phyloP scores from a whole-genome alignment of 2,113 vertebrate genomes.

The Maccullochella peelii region DNA sequence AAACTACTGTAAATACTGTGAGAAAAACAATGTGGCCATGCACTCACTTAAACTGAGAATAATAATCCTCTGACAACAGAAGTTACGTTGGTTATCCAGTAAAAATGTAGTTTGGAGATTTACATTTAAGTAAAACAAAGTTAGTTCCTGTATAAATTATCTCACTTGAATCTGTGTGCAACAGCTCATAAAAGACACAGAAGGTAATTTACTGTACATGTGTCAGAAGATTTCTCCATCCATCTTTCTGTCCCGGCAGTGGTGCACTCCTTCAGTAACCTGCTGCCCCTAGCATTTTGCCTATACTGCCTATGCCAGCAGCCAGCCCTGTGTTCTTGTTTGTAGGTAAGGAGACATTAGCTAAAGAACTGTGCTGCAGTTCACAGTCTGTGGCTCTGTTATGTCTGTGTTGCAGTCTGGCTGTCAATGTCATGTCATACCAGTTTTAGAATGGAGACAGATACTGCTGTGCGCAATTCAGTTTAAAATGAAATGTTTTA shows the following conservation, averaged over 20 bases:
- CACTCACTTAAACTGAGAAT: not conserved
- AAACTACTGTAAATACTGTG: not conserved
- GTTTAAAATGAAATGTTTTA: conserved; percentile 1
- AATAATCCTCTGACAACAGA: not conserved
- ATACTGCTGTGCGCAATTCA: not conserved
- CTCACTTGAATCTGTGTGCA: no score
- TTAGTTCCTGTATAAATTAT: not conserved
- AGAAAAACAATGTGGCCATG: not conserved
- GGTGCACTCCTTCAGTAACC: not conserved
- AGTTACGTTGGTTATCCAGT: not conserved
- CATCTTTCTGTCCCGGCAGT: no score
- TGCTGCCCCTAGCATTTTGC: not conserved
- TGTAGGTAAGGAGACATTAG: not conserved
- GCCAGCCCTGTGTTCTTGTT: not conserved
- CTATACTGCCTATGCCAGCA: not conserved
- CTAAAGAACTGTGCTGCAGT: not conserved
- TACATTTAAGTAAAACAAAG: not conserved
- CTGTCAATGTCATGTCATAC: not conserved
- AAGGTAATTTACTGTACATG: no score
- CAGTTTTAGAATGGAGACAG: not conserved
- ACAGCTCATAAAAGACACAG: no score
- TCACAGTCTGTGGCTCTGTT: no score
- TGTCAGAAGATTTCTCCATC: not conserved
- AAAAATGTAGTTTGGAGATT: not conserved
- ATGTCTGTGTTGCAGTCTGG: not conserved